Conservation (phyloP, 2,797 vertebrate species). For the Petrocephalus sullivani region DNA sequence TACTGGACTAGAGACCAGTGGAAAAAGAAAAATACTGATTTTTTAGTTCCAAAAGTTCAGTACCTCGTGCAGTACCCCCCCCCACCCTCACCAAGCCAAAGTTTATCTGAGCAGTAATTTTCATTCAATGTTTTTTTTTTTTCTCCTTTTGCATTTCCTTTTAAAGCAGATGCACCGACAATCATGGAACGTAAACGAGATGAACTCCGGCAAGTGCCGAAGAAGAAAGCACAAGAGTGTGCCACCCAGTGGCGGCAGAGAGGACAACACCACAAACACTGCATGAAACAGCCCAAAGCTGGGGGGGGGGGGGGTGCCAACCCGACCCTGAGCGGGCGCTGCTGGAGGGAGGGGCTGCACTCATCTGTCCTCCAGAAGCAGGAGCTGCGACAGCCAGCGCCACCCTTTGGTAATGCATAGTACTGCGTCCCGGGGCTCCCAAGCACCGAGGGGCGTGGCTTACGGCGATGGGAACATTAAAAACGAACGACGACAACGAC, state of each 20-base stretch:
- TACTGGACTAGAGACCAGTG: background rate
- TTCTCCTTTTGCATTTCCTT: background rate
- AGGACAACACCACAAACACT: background rate
- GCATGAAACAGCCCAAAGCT: background rate
- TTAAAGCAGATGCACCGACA: background rate
- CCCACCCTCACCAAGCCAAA: background rate
- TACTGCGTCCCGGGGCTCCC: slow-evolving; percentile 48
- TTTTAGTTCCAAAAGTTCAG: background rate
- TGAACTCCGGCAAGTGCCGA: background rate
- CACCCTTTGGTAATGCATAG: slow-evolving; percentile 73
- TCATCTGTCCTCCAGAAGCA: background rate
- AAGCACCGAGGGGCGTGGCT: slow-evolving; percentile 21
- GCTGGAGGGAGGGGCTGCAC: background rate
- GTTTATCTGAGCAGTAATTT: background rate
- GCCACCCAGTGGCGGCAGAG: background rate
- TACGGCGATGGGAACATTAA: slow-evolving; percentile 21
- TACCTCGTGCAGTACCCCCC: background rate
- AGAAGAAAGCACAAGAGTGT: background rate
- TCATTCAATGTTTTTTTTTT: background rate
- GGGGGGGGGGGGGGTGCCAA: background rate
- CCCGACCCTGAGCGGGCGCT: background rate
- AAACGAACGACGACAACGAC: slow-evolving; percentile 38
- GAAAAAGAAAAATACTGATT: background rate
- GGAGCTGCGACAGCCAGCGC: slow-evolving; percentile 34
- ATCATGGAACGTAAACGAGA: background rate